Evolutionary conservation across 2,113 vertebrate genomes (phyloP), one percentile per base, ranked within the genome.

Genomic region (Hypomesus transpacificus): DNA sequence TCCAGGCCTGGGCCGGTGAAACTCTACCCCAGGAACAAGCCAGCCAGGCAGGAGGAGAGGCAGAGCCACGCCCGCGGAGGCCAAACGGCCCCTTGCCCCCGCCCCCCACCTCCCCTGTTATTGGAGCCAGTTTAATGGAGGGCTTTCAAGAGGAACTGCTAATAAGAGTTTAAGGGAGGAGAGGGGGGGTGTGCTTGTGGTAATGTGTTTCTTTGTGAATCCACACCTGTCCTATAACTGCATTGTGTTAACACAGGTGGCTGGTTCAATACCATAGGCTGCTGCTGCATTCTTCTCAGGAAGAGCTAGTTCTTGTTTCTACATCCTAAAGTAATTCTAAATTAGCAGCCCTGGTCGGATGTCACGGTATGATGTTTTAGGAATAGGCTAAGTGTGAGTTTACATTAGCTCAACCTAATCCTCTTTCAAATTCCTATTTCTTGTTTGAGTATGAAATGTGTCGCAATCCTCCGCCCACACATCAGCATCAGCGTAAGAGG

Each of bases 1-100:
- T 82, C 83, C 79, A 87, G 76, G 67, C 3, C 34, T 26, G 62
- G 70, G 72, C 71, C 39, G 57, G 66, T 59, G 84, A 78, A 87
- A 87, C 77, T 63, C 76, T 63, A 84, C 71, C 81, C 46, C 26
- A 56, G 51, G 58, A 21, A 17, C 68, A 18, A 70, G 46, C 79
- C 79, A 56, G 64, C 73, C 66, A 60, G 70, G 64, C 69, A 1
- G 58, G 69, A 46, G 11, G 54, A 56, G 16, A 4, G 50, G 52
- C 14, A 9, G 16, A 14, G 75, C 78, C 78, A 18, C 85, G 68
- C 84, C 84, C 81, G 66, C n/a, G 13, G 63, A 57, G 65, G 60
- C 59, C 70, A 60, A 63, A 71, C 13, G 31, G 0, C 20, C 0
- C 59, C 56, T n/a, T 16, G 9, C n/a, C 26, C 3, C 56, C 64